Base-by-base conservation (phyloP, 2,113 vertebrate species). In the Boleophthalmus pectinirostris region DNA sequence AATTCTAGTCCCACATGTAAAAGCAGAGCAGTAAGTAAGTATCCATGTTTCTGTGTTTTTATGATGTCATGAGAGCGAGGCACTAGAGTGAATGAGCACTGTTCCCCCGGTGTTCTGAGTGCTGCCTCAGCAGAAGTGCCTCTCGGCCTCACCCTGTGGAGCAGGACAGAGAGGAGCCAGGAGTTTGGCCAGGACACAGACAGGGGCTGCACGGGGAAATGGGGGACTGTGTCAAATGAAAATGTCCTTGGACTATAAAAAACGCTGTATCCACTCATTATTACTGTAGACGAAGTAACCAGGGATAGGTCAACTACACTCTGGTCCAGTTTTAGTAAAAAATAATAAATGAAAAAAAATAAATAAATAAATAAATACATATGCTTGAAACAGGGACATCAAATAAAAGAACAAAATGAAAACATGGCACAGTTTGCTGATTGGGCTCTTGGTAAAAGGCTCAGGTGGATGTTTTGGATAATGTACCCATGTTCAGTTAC, bases 101-200 rank as follows among this genome's bases (percentile, higher is more conserved):
- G 70, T 71, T 77, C 61, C 47, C 33, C 23, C n/a, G 47, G 74
- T 81, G 85, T 80, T 72, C 70, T 68, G 76, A 75, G 74, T 80
- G 85, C 87, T 57, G 81, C 74, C 69, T 87, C 78, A 88, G 87
- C 82, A 87, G 57, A 70, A 78, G 70, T 72, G 61, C 69, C 72
- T 82, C 56, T 58, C 74, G 58, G 69, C 74, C 49, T 66, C 61
- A 78, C 60, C 49, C 54, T 72, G 72, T 57, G 60, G 67, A 72
- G 69, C 45, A 66, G 68, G 65, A 75, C 21, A 14, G 56, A 58
- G 47, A 35, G 68, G 38, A 69, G 68, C 20, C 60, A 35, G 47
- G 69, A 51, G 51, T 69, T 54, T 69, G 56, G 61, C 74, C 69
- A 65, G 49, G 46, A 57, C 35, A 63, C 57, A 74, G 58, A 65